Conservation (phyloP, 2,888 invertebrate species). For the Ligdia adustata region DNA sequence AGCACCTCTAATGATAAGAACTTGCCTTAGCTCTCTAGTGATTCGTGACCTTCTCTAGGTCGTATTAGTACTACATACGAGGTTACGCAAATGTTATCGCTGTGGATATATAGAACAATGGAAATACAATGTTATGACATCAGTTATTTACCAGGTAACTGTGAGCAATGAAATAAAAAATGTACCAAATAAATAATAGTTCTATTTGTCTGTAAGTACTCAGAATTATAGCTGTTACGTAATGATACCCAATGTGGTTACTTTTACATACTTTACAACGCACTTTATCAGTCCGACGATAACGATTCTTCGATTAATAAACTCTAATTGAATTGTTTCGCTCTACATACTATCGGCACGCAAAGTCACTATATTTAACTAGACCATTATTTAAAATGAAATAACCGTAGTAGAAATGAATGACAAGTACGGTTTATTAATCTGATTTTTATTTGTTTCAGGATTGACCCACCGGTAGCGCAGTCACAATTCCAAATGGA, state of each 20-base stretch:
- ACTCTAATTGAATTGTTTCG: constrained; percentile 58
- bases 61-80: neutral
- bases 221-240: constrained; percentile 10
- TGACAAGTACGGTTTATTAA: constrained; percentile 24
- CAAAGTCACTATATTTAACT: constrained; percentile 36
- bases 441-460: constrained; percentile 65
- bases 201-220: neutral
- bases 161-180: neutral
- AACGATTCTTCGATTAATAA: constrained; percentile 59
- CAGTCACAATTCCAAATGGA: constrained; percentile 86
- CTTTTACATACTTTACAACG: constrained; percentile 15
- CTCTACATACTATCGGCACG: constrained; percentile 49
- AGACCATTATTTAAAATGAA: constrained; percentile 25
- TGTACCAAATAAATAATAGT: no score
- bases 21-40: neutral
- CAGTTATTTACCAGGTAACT: neutral
- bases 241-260: constrained; percentile 12
- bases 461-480: constrained; percentile 89
- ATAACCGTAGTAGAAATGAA: constrained; percentile 3
- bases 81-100: neutral
- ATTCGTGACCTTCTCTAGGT: constrained; percentile 7
- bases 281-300: constrained; percentile 58
- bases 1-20: constrained; percentile 7
- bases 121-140: neutral
- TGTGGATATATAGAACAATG: neutral